Conservation (phyloP, 1,140 invertebrate genomes). For the Sitodiplosis mosellana region DNA sequence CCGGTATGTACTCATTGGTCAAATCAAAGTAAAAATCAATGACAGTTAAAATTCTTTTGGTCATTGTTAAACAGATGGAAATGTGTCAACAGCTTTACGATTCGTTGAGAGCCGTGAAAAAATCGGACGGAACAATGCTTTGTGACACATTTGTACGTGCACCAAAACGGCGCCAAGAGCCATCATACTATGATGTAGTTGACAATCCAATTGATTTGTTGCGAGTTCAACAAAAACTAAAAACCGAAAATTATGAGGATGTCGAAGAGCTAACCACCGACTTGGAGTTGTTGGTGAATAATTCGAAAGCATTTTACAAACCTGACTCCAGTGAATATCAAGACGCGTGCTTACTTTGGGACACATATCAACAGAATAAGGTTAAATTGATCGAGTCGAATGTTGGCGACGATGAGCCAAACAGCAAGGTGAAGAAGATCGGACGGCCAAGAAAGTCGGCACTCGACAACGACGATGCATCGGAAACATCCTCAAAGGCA, state of each 20-base stretch:
- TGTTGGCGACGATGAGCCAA: constrained; percentile 19
- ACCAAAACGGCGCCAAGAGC: constrained; percentile 78
- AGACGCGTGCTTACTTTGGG: constrained; percentile 82
- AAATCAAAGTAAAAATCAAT: background rate
- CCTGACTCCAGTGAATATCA: constrained; percentile 68
- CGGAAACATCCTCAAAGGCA: constrained; percentile 47
- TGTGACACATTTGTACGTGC: constrained; percentile 90
- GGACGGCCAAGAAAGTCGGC: constrained; percentile 17
- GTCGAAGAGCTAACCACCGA: constrained; percentile 73
- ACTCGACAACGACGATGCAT: constrained; percentile 20
- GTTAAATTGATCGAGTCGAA: constrained; percentile 28
- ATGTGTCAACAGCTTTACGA: constrained; percentile 87
- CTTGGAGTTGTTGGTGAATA: constrained; percentile 72
- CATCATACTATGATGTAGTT: constrained; percentile 80
- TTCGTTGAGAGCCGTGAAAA: constrained; percentile 73
- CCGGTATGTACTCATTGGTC: constrained; percentile 4
- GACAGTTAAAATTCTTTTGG: background rate
- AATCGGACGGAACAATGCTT: constrained; percentile 73
- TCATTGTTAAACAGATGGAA: constrained; percentile 37
- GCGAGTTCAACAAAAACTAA: constrained; percentile 82
- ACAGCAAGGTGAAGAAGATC: constrained; percentile 10
- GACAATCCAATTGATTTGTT: constrained; percentile 83
- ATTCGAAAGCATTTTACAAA: constrained; percentile 89
- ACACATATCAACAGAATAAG: constrained; percentile 47
- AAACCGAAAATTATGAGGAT: constrained; percentile 85